Conservation (phyloP, 2,113 vertebrate genomes). For the Stigmatopora argus region DNA sequence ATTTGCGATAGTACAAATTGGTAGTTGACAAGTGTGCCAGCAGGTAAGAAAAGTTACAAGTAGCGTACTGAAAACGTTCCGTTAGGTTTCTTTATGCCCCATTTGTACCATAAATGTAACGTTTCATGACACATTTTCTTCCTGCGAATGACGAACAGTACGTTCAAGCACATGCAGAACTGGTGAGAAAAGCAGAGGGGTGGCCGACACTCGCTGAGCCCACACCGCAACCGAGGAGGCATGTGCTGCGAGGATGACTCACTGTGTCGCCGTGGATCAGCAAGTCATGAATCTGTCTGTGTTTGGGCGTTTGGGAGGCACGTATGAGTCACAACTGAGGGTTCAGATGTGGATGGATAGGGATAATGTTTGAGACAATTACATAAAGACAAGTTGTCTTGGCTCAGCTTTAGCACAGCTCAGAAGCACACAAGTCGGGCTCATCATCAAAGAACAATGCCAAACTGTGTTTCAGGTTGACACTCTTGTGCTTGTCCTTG, state of each 20-base stretch:
- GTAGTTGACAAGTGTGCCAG: neutral
- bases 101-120: neutral
- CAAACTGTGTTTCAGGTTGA: slow-evolving; percentile 23
- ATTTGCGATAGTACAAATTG: neutral
- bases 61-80: neutral
- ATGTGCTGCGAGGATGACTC: slow-evolving; percentile 51
- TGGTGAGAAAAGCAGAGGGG: slow-evolving; percentile 47
- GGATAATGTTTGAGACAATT: slow-evolving; percentile 21
- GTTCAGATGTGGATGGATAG: slow-evolving; percentile 2
- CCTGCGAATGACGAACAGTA: slow-evolving; percentile 8
- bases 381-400: slow-evolving; percentile 18
- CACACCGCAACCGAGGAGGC: slow-evolving; percentile 56
- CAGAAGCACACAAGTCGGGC: slow-evolving; percentile 17
- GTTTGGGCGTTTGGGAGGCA: slow-evolving; percentile 54
- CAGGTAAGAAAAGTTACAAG: neutral
- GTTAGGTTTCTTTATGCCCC: neutral
- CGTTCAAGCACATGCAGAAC: slow-evolving; percentile 21
- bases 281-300: slow-evolving; percentile 61
- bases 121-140: neutral
- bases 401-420: slow-evolving; percentile 24
- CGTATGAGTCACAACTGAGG: slow-evolving; percentile 51
- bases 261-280: slow-evolving; percentile 51
- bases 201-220: slow-evolving; percentile 46
- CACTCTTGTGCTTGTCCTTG: slow-evolving; percentile 23
- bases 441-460: slow-evolving; percentile 40